phyloP scores from a whole-genome alignment of 2,113 vertebrate genomes.

The human region GRCh38 chr19:51239501-51240000 shows the following conservation, averaged over 20 bases:
- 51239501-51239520: background rate
- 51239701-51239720: accelerated
- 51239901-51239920: background rate
- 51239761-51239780: no score
- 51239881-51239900: background rate
- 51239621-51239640: background rate
- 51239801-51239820: background rate
- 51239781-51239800: background rate
- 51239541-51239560: background rate
- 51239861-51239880: no score
- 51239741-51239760: background rate
- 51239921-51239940: background rate
- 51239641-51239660: accelerated
- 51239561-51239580: accelerated
- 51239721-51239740: accelerated
- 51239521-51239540: no score
- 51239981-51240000: background rate
- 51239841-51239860: background rate
- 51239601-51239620: background rate
- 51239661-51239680: background rate
- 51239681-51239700: accelerated
- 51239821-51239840: background rate
- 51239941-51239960: background rate
- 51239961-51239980: background rate
- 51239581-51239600: background rate